Conservation (phyloP, 2,797 vertebrate species). For the Bufotes viridis region DNA sequence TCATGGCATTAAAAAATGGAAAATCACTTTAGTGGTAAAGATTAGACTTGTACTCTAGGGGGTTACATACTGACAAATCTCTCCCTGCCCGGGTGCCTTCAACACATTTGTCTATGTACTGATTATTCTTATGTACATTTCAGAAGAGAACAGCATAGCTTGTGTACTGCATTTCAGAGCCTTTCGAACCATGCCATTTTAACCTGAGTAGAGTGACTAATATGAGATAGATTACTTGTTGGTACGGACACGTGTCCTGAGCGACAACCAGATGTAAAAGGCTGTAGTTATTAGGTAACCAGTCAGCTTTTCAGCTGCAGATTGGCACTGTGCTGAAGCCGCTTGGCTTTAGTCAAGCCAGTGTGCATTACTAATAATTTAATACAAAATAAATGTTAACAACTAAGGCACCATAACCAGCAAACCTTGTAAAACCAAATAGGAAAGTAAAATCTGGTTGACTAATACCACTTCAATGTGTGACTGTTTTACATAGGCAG, state of each 20-base stretch:
- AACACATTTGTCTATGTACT: background rate
- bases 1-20: background rate
- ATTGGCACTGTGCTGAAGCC: background rate
- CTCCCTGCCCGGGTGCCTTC: background rate
- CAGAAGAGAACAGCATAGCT: background rate
- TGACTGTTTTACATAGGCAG: background rate
- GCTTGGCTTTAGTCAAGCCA: background rate
- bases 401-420: background rate
- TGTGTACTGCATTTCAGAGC: background rate
- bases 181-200: too few species aligned
- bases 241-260: too few species aligned
- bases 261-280: too few species aligned
- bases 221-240: too few species aligned
- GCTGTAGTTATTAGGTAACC: too few species aligned
- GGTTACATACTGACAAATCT: background rate
- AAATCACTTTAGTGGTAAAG: background rate
- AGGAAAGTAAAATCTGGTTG: too few species aligned
- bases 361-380: background rate
- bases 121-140: background rate
- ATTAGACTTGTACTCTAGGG: background rate
- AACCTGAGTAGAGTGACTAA: too few species aligned
- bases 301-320: background rate
- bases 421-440: conserved; percentile 18
- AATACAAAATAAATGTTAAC: background rate
- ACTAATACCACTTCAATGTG: too few species aligned